Evolutionary conservation across 2,888 invertebrate species (phyloP), one percentile per base, ranked within the genome.

Genomic region (Pyrrhosoma nymphula): DNA sequence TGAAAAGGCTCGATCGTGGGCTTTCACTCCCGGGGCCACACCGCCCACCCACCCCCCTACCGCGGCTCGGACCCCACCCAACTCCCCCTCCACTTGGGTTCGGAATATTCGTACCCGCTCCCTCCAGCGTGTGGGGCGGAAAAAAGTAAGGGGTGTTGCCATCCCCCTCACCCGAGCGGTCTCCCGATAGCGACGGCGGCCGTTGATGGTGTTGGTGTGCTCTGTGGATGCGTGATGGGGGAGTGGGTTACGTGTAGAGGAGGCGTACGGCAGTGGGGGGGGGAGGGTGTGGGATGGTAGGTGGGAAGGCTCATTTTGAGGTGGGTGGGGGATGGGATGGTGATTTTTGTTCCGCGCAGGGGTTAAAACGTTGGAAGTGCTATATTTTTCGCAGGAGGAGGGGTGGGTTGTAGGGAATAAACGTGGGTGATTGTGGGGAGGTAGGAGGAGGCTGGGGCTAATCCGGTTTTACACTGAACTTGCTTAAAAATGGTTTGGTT

Each of bases 381-480:
- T 93, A 93, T 93, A 93, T 93, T 93, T 93, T 93, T 75, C 93
- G 47, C 47, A 8, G 47, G 8, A 4, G 2, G 47, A 8, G 47
- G 47, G 93, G 93, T 63, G 91, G 93, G 47, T 82, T 82, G 16
- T 35, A 82, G 82, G 82, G 82, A 82, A 82, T 82, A 35, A 30
- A 82, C 82, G 82, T 30, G 82, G 82, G 26, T 82, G 30, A n/a
- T 16, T 23, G 26, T 18, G 69, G 26, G 75, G 75, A 35, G 35
- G 69, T 10, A 35, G 82, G 82, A 35, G 82, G 30, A 82, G 82
- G 82, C 35, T 35, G 69, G 8, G 47, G 93, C 93, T 93, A 93
- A 93, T 93, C 93, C 93, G 93, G 93, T 93, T 93, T 93, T 93
- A 93, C 93, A 93, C 93, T 93, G 93, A 69, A 91, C 93, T 63